Conservation (phyloP, 2,888 invertebrate genomes). For the Pomacea canaliculata region DNA sequence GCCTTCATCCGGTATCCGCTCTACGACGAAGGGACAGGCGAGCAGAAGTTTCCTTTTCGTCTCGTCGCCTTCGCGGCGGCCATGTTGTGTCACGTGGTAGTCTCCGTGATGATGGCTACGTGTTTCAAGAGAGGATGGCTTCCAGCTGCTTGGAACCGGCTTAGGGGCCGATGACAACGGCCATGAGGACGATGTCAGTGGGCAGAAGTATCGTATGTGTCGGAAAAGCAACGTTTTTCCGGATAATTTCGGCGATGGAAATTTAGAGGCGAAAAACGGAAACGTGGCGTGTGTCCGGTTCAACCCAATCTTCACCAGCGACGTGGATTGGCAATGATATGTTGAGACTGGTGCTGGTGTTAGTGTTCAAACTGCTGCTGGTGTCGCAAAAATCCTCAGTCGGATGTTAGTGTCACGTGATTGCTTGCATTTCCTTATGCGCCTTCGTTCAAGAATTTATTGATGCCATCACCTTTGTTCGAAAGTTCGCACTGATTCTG, state of each 20-base stretch:
- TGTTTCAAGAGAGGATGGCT: slow-evolving; percentile 11
- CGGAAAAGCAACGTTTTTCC: background rate
- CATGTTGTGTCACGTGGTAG: slow-evolving; percentile 82
- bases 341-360: too few species aligned
- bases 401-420: too few species aligned
- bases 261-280: background rate
- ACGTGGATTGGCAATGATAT: background rate
- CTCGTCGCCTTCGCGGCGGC: slow-evolving; percentile 92
- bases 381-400: too few species aligned
- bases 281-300: background rate
- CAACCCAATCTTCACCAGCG: background rate
- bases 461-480: too few species aligned
- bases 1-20: slow-evolving; percentile 86
- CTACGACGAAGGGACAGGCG: slow-evolving; percentile 73
- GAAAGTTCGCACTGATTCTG: too few species aligned
- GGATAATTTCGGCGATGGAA: background rate
- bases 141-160: slow-evolving; percentile 3
- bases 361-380: too few species aligned
- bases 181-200: background rate
- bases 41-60: slow-evolving; percentile 92
- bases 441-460: too few species aligned
- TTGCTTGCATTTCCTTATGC: too few species aligned
- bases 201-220: too few species aligned
- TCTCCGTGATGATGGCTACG: slow-evolving; percentile 1
- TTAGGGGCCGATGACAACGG: background rate